Percentiles rank a stretch among this genome's conserved stretches.
phyloP scores from a whole-genome alignment of 1,140 invertebrate genomes.

The Achroia grisella region DNA sequence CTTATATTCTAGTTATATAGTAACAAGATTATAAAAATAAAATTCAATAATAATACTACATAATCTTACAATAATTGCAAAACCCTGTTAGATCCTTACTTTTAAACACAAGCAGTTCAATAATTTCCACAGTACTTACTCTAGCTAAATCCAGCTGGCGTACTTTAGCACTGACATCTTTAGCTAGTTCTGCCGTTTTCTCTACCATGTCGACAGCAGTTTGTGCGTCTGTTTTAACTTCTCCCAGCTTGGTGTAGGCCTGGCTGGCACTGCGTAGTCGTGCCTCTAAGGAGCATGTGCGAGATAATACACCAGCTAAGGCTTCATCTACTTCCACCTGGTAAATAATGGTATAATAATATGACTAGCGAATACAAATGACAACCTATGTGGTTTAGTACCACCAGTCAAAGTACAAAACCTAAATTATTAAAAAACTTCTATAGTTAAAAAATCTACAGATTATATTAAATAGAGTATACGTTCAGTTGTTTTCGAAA shows the following conservation, averaged over 20 bases:
- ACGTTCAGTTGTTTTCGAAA: too few relatives aligned
- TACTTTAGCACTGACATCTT: conserved; percentile 97
- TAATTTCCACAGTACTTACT: conserved; percentile 72
- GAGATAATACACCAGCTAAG: conserved; percentile 37
- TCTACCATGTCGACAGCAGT: conserved; percentile 84
- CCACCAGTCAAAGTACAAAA: too few relatives aligned
- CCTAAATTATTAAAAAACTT: too few relatives aligned
- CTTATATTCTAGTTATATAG: too few relatives aligned
- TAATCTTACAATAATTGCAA: too few relatives aligned
- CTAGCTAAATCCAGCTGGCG: conserved; percentile 94
- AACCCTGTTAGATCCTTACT: too few relatives aligned
- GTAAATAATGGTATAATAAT: not conserved
- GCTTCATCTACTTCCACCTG: conserved; percentile 60
- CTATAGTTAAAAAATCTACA: too few relatives aligned
- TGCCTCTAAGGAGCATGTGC: conserved; percentile 51
- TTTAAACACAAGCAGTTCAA: too few relatives aligned
- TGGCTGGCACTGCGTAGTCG: conserved; percentile 58
- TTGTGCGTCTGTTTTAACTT: conserved; percentile 58
- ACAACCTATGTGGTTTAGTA: too few relatives aligned
- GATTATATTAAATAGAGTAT: too few relatives aligned
- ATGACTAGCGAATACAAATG: not conserved
- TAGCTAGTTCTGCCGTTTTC: conserved; percentile 91
- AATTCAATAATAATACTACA: too few relatives aligned
- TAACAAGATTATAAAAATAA: too few relatives aligned
- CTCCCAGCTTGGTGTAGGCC: conserved; percentile 57